Base-by-base conservation (phyloP, 2,113 vertebrate species). In the Calyptommatus sinebrachiatus region DNA sequence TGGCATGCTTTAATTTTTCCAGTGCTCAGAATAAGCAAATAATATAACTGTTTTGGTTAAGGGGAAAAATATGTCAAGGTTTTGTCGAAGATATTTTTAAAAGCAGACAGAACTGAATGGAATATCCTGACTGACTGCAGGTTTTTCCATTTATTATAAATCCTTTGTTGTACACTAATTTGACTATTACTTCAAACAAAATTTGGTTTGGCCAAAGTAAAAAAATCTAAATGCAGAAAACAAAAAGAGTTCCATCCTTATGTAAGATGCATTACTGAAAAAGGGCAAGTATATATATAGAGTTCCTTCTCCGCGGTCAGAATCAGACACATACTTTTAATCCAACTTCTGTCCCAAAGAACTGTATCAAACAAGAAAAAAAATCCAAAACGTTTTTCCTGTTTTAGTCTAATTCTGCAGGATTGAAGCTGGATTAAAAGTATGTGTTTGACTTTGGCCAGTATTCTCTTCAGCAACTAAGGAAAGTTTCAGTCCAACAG, bases 51-150 rank as follows among this genome's bases (percentile, higher is more conserved):
- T 79, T 68, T 70, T 76, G 77, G 63, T 65, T 79, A 73, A 10
- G 41, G 48, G 81, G 62, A 48, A 88, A 85, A 88, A 76, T 60
- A 82, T 81, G 18, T 77, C 26, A 78, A 53, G 73, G 67, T 74
- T 84, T 84, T 82, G 76, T 28, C 84, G 77, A 45, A 31, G 29
- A 76, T 79, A 73, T 21, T 79, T 31, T 77, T 72, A 76, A 31
- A 65, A 53, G 28, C 29, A 81, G 26, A 78, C 60, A 76, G 50
- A 81, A 11, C 67, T 67, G 77, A 77, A 9, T 41, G 26, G 74
- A 73, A 80, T 74, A 67, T 82, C 50, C 1, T 48, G 21, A 14
- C 77, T 50, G 46, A 77, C 79, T 73, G 83, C 31, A 84, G 46
- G 48, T 81, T 80, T 80, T 79, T 0, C 0, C 73, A 65, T 81